Evolutionary conservation across 2,113 vertebrate species (phyloP), one percentile per base, ranked within the genome.

Genomic region (Antigone vipio): DNA sequence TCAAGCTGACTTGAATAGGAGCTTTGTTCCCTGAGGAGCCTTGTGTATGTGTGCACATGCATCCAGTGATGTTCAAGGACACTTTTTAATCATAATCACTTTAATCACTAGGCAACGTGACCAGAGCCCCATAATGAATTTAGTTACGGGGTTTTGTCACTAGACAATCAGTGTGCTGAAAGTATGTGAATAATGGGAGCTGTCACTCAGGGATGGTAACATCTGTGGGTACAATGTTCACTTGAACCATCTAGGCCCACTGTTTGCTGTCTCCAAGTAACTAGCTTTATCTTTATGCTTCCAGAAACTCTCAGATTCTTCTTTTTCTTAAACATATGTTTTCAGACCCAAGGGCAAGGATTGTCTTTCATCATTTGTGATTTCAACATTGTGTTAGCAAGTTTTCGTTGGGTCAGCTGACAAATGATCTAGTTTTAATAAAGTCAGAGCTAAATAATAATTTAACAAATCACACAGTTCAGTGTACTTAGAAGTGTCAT

Each of bases 51-150:
- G 24, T 86, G 82, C 38, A 38, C 64, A 50, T 47, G 72, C 75
- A 50, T 44, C 26, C 72, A 47, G n/a, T 49, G 47, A 63, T 47
- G 30, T 56, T 88, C 69, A 71, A 84, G 76, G 83, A 40, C 79
- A 60, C 40, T 83, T 90, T 83, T 77, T 59, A 83, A 38, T 74
- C 91, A 40, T 86, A 89, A 95, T 93, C 83, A 71, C 84, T 89
- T 95, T 27, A 91, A 86, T 92, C 5, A 2, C 60, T 34, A 81
- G 52, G 73, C 82, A 93, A 47, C 78, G 4, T 73, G 81, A 23
- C 30, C 90, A 60, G 64, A 84, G 58, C 50, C 59, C 50, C n/a
- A 8, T 91, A 29, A 89, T 81, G 68, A 92, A 64, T 93, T 94
- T 56, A 78, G 55, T 75, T 94, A 35, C 20, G 68, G 91, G 42